Evolutionary conservation across 2,797 vertebrate genomes (phyloP).

Genomic region (Phoxinus dragarum): DNA sequence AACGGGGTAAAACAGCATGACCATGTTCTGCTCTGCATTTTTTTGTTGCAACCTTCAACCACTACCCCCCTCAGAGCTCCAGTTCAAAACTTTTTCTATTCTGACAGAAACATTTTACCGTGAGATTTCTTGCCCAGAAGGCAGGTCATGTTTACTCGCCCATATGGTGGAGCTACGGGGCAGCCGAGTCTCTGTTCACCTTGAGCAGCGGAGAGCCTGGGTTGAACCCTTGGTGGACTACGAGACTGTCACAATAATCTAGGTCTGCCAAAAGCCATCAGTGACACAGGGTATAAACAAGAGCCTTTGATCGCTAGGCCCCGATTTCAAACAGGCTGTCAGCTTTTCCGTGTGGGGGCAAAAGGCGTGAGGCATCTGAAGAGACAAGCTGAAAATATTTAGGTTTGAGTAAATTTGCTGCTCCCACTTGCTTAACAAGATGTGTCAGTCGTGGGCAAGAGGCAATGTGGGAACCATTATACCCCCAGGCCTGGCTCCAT

Average conservation of each 20-base stretch:
- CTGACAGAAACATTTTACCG: slow-evolving; percentile 66
- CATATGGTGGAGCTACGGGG: slow-evolving; percentile 66
- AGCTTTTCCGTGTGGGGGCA: slow-evolving; percentile 69
- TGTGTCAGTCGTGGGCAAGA: slow-evolving; percentile 70
- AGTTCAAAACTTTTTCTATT: slow-evolving; percentile 49
- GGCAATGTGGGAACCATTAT: slow-evolving; percentile 68
- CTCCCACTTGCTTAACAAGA: slow-evolving; percentile 71
- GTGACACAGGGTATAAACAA: slow-evolving; percentile 73
- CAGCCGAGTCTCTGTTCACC: slow-evolving; percentile 66
- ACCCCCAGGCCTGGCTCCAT: slow-evolving; percentile 59
- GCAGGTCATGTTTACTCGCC: slow-evolving; percentile 57
- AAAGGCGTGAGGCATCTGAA: slow-evolving; percentile 69
- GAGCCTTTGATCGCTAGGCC: slow-evolving; percentile 77
- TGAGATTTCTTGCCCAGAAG: slow-evolving; percentile 55
- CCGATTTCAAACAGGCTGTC: slow-evolving; percentile 74
- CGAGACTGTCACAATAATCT: slow-evolving; percentile 75
- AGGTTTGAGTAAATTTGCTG: slow-evolving; percentile 70
- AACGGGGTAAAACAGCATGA: slow-evolving; percentile 43
- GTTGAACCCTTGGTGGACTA: slow-evolving; percentile 66
- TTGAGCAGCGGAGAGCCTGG: slow-evolving; percentile 61
- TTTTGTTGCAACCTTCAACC: slow-evolving; percentile 42
- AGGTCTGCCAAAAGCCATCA: slow-evolving; percentile 72
- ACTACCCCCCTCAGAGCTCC: slow-evolving; percentile 28
- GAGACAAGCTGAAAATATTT: slow-evolving; percentile 74
- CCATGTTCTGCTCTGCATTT: slow-evolving; percentile 35